These are phyloP conservation scores for Ahaetulla prasina DNA, from an alignment of 2,113 vertebrate species.

Conservation along the genomic window DNA sequence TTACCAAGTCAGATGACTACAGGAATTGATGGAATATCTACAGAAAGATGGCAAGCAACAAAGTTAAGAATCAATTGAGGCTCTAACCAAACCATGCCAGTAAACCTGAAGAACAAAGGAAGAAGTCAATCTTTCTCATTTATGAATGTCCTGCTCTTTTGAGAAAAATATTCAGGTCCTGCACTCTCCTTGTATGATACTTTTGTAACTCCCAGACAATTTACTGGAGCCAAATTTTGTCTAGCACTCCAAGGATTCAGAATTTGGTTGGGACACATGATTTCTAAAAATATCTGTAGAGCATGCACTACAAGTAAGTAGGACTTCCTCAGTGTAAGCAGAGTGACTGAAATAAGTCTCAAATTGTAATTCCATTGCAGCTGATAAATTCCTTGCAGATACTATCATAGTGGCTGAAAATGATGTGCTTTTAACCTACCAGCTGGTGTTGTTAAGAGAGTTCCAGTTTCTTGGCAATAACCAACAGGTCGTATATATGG, in stretches of 20 bases:
- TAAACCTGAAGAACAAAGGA: background rate
- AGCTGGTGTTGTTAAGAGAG: slow-evolving; percentile 81
- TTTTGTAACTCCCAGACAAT: background rate
- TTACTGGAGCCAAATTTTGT: background rate
- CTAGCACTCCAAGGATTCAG: background rate
- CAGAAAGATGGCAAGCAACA: background rate
- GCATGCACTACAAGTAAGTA: slow-evolving; percentile 13
- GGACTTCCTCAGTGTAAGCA: slow-evolving; percentile 4
- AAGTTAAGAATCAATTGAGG: background rate
- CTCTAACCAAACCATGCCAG: background rate
- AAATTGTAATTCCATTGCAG: background rate
- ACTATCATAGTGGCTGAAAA: slow-evolving; percentile 26
- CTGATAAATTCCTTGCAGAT: background rate
- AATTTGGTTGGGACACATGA: background rate
- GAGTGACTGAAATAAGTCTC: background rate
- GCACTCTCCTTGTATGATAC: background rate
- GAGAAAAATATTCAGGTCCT: background rate
- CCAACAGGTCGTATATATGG: slow-evolving; percentile 88
- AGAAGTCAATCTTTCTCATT: background rate
- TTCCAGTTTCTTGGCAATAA: slow-evolving; percentile 79
- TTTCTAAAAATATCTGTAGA: background rate
- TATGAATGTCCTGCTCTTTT: background rate
- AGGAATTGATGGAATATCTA: background rate
- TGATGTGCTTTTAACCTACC: slow-evolving; percentile 68
- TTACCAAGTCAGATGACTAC: background rate